A percentile compares a stretch with the other conserved stretches of the same genome.
Evolutionary conservation across 2,113 vertebrate species (phyloP).

Genomic region (Bos indicus): DNA sequence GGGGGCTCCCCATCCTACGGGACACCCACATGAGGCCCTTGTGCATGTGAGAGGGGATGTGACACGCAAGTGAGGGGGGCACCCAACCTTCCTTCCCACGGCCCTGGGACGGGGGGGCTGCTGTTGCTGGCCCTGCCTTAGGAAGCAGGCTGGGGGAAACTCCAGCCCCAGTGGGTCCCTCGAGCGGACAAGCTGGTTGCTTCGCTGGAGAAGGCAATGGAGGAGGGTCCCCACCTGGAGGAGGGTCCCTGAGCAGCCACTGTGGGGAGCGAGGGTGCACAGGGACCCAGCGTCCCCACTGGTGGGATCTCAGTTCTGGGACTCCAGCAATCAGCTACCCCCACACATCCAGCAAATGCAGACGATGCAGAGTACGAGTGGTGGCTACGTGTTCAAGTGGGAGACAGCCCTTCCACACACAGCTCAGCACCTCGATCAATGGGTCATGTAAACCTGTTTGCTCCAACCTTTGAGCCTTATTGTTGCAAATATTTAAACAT

Average conservation of each 20-base stretch:
- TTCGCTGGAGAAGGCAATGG: rapidly evolving
- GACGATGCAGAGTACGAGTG: rapidly evolving
- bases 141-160: rapidly evolving
- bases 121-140: rapidly evolving
- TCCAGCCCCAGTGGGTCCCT: rapidly evolving
- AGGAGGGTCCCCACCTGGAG: not conserved
- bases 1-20: rapidly evolving
- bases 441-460: rapidly evolving
- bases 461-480: too few species aligned
- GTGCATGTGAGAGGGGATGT: rapidly evolving
- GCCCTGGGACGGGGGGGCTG: rapidly evolving
- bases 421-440: rapidly evolving
- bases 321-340: not conserved
- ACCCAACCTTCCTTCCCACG: rapidly evolving
- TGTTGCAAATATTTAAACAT: not conserved
- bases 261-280: rapidly evolving
- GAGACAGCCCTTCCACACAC: not conserved
- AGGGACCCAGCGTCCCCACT: rapidly evolving
- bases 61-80: rapidly evolving
- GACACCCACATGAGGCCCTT: rapidly evolving
- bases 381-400: too few species aligned
- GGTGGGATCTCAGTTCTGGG: not conserved
- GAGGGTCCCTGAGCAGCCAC: rapidly evolving
- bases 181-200: rapidly evolving
- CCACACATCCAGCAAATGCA: not conserved